Percentiles rank a stretch among this genome's conserved stretches.
Conservation (phyloP, 2,797 vertebrate species). For the Micrastur ruficollis region DNA sequence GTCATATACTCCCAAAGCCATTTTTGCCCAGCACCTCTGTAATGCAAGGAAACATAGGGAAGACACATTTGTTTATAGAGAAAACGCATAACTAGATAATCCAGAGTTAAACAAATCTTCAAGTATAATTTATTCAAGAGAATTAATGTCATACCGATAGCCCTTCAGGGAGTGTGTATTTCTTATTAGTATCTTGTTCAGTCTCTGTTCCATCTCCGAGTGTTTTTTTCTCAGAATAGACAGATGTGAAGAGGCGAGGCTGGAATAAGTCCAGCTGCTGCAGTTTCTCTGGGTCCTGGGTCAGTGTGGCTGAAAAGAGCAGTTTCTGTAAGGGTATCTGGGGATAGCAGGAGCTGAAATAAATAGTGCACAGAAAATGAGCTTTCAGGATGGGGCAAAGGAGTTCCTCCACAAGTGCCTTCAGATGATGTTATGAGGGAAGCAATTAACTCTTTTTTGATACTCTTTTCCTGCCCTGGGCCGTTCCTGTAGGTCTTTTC, state of each 20-base stretch:
- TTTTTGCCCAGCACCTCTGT: background rate
- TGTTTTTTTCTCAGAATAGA: background rate
- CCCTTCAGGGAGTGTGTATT: conserved; percentile 84
- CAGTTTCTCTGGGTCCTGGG: conserved; percentile 92
- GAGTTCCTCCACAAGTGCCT: background rate
- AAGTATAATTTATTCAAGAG: background rate
- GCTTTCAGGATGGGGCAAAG: background rate
- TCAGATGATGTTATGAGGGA: background rate
- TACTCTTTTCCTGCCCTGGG: background rate
- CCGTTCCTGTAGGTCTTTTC: background rate
- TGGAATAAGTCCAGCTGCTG: conserved; percentile 88
- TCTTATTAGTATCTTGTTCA: background rate
- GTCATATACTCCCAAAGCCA: background rate
- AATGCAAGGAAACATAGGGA: background rate
- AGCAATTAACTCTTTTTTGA: background rate
- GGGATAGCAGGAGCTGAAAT: conserved; percentile 79
- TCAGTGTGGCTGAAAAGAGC: conserved; percentile 94
- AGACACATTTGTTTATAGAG: background rate
- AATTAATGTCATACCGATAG: conserved; percentile 78
- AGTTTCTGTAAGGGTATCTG: conserved; percentile 93
- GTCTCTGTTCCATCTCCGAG: background rate
- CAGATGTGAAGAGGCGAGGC: conserved; percentile 89
- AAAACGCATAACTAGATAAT: background rate
- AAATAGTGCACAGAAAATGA: background rate
- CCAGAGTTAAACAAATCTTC: background rate